phyloP scores from a whole-genome alignment of 2,888 invertebrate species.

The Scrobipalpa costella region DNA sequence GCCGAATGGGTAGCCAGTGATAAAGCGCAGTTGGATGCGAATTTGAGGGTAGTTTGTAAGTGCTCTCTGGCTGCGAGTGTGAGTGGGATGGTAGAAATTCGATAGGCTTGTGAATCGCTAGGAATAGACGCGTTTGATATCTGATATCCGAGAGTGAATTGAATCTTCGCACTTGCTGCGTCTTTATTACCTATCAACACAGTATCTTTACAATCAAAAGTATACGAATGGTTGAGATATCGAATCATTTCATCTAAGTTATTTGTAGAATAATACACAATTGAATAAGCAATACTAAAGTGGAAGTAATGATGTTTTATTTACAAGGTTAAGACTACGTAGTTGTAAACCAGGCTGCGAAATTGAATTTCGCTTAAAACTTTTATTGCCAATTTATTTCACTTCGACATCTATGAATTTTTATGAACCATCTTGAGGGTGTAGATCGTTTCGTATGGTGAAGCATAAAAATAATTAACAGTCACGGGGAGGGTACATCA shows the following conservation, averaged over 20 bases:
- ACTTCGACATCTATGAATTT: slow-evolving; percentile 69
- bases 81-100: slow-evolving; percentile 62
- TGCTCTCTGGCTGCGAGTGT: slow-evolving; percentile 49
- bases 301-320: slow-evolving; percentile 30
- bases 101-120: slow-evolving; percentile 66
- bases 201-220: slow-evolving; percentile 38
- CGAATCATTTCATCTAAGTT: too few species aligned
- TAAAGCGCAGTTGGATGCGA: slow-evolving; percentile 61
- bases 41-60: slow-evolving; percentile 62
- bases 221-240: too few species aligned
- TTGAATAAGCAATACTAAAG: too few species aligned
- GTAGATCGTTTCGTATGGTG: slow-evolving; percentile 61
- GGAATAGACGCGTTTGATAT: slow-evolving; percentile 59
- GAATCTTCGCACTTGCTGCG: slow-evolving; percentile 34
- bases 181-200: slow-evolving; percentile 45
- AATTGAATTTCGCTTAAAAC: slow-evolving; percentile 50
- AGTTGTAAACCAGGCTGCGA: slow-evolving; percentile 31
- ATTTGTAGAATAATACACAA: too few species aligned
- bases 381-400: slow-evolving; percentile 60
- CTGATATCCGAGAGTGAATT: slow-evolving; percentile 48
- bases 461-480: slow-evolving; percentile 79
- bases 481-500: slow-evolving; percentile 72
- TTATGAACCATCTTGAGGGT: slow-evolving; percentile 71
- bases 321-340: slow-evolving; percentile 29
- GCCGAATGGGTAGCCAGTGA: slow-evolving; percentile 49